Percentiles rank a stretch among this genome's conserved stretches.
These are phyloP conservation scores for Echiichthys vipera DNA, from an alignment of 2,797 vertebrate species.

Conservation along the genomic window DNA sequence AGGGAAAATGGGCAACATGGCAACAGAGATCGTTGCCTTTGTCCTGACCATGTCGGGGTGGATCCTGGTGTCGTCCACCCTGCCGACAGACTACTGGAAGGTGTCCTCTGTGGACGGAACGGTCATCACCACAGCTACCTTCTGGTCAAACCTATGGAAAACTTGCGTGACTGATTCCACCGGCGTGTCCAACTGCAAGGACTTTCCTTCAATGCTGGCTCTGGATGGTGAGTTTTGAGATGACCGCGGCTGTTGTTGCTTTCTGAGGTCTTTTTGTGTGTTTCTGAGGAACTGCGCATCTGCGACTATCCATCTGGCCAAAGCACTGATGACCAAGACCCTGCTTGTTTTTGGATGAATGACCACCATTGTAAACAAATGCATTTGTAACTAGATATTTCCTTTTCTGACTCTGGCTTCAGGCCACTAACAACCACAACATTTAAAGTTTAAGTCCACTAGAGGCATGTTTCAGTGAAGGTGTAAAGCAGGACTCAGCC, in stretches of 20 bases:
- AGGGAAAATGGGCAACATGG: constrained; percentile 85
- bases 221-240: constrained; percentile 87
- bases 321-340: neutral
- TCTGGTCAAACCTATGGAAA: constrained; percentile 97
- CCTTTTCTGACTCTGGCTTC: constrained; percentile 44
- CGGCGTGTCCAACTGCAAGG: constrained; percentile 96
- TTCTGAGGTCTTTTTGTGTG: neutral
- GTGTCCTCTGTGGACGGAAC: constrained; percentile 95
- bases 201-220: constrained; percentile 96
- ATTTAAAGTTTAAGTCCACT: constrained; percentile 52
- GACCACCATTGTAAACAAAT: constrained; percentile 49
- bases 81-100: constrained; percentile 97
- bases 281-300: neutral
- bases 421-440: constrained; percentile 45
- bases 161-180: constrained; percentile 96
- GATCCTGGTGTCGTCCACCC: constrained; percentile 93
- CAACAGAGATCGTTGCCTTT: constrained; percentile 90
- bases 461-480: constrained; percentile 6
- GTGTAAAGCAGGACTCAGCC: constrained; percentile 30
- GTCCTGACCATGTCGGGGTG: constrained; percentile 89
- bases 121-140: constrained; percentile 96
- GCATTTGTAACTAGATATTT: constrained; percentile 59
- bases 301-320: neutral
- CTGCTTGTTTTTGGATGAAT: constrained; percentile 46
- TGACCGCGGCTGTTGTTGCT: neutral